Percentiles rank a stretch among this genome's conserved stretches.
Evolutionary conservation across 1,140 invertebrate genomes (phyloP).

Genomic region (Tribolium castaneum): DNA sequence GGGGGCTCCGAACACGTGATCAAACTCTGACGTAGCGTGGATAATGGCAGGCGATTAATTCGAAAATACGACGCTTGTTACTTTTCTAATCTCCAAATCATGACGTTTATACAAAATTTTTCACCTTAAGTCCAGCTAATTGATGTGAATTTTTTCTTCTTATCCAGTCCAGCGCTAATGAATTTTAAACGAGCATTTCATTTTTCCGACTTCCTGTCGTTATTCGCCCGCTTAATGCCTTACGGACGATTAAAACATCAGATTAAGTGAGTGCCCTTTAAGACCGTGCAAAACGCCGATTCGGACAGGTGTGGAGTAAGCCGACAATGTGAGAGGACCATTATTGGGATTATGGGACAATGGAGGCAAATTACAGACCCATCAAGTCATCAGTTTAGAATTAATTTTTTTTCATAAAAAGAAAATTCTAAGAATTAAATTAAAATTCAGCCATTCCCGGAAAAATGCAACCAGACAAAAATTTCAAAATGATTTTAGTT

Average conservation of each 20-base stretch:
- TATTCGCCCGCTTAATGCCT: neutral
- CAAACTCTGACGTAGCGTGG: constrained; percentile 18
- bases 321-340: no score
- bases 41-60: constrained; percentile 33
- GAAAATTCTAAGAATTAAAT: no score
- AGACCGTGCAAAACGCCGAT: neutral
- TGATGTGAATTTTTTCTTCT: constrained; percentile 22
- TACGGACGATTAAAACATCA: neutral
- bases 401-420: no score
- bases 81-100: neutral
- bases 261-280: neutral
- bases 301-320: no score
- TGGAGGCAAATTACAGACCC: no score
- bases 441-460: no score
- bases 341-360: no score
- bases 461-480: no score
- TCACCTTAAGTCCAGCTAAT: neutral
- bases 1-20: constrained; percentile 13
- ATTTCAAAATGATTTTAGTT: no score
- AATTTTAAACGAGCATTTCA: constrained; percentile 26
- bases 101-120: neutral
- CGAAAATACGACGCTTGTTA: neutral
- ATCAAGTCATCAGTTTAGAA: no score
- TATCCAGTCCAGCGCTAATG: neutral
- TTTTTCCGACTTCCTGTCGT: constrained; percentile 5